Base-by-base conservation (phyloP, 2,888 invertebrate genomes). In the Hesperia comma region DNA sequence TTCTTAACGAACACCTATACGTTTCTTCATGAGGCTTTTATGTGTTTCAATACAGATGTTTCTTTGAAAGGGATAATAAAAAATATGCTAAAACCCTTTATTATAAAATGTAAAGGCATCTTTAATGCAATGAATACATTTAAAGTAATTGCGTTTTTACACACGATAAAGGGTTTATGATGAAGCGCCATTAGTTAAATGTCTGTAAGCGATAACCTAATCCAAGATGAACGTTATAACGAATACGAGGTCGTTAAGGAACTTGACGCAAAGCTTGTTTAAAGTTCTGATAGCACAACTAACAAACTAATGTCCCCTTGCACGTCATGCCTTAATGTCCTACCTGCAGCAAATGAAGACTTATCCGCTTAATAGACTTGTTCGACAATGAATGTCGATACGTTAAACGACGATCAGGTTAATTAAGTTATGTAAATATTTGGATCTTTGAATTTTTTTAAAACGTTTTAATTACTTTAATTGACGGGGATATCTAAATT, bases 171-270 rank as follows among this genome's bases (percentile, higher is more conserved):
- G 60, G 60, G 21, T 46, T 66, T 66, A 66, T 66, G 51, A 43
- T 66, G 60, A 43, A 43, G 33, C 41, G 43, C 66, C 60, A 60
- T 66, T 66, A 66, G 60, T 53, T 15, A 60, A 60, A 66, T 60
- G 54, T 43, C 60, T 66, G 60, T 54, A 60, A 66, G 37, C 66
- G 54, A 66, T 66, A 60, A 66, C 66, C 53, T 66, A 66, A 66
- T 66, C 66, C 66, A 46, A 60, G 66, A 66, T 66, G 19, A 66
- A 54, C 53, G 41, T 53, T 64, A 58, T 58, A 60, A 66, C 21
- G 58, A 54, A 60, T 60, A 60, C 43, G 21, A 33, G 51, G 32
- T 66, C 66, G 66, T 66, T 66, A 66, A 57, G 60, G 15, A 54
- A 46, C 60, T 54, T 66, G 60, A 66, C 66, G 66, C 43, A 58